Percentiles rank a stretch among this genome's conserved stretches.
These are phyloP conservation scores for Cisticola juncidis DNA, from an alignment of 2,113 vertebrate genomes.

Conservation along the genomic window DNA sequence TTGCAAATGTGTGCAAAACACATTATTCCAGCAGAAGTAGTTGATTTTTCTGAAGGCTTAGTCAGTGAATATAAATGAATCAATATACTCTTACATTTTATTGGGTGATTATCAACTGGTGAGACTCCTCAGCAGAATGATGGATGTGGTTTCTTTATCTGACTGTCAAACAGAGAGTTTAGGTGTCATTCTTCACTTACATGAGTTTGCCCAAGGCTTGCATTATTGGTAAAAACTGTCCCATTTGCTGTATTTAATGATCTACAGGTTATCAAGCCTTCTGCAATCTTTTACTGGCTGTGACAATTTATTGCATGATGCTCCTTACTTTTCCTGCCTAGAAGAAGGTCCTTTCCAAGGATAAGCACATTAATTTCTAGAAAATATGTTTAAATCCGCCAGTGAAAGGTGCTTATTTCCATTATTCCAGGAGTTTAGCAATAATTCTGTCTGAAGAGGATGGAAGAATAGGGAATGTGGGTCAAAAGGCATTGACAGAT, in stretches of 20 bases:
- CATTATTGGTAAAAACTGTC: constrained; percentile 39
- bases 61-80: constrained; percentile 33
- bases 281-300: constrained; percentile 1
- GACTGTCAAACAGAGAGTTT: not conserved
- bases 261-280: constrained; percentile 7
- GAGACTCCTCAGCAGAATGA: constrained; percentile 29
- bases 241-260: constrained; percentile 39
- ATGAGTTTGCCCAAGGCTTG: constrained; percentile 25
- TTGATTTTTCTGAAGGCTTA: constrained; percentile 19
- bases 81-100: constrained; percentile 3
- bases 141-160: constrained; percentile 35
- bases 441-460: constrained; percentile 1
- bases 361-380: constrained; percentile 31
- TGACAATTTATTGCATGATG: constrained; percentile 3
- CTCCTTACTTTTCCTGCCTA: not conserved
- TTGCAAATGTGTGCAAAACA: not conserved
- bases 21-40: not conserved
- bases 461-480: not conserved
- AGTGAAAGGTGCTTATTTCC: not conserved
- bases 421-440: not conserved
- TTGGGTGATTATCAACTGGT: constrained; percentile 23
- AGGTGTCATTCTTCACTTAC: constrained; percentile 9
- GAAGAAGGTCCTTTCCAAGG: constrained; percentile 19
- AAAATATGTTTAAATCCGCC: not conserved
- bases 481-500: not conserved